Percentiles rank a stretch among this genome's conserved stretches.
Conservation (phyloP, 2,797 vertebrate genomes). For the Petrocephalus sullivani region DNA sequence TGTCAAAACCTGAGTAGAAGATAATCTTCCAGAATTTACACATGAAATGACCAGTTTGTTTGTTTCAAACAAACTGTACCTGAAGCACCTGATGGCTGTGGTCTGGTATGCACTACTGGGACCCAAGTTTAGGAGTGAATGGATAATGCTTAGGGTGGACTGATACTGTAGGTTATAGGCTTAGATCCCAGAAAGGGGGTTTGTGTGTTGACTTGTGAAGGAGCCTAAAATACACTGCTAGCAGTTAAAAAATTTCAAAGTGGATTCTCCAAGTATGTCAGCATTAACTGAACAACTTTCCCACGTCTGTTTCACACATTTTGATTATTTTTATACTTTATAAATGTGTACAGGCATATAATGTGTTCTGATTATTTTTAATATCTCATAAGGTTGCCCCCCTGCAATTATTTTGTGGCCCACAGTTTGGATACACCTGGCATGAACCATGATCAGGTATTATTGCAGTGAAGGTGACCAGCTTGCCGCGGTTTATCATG, state of each 20-base stretch:
- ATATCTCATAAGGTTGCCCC: background rate
- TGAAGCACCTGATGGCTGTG: background rate
- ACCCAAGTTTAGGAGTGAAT: background rate
- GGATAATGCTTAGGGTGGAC: background rate
- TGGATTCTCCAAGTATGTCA: background rate
- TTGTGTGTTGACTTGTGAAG: background rate
- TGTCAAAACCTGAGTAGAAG: background rate
- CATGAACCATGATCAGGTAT: background rate
- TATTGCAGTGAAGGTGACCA: background rate
- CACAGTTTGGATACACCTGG: background rate
- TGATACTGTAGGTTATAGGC: background rate
- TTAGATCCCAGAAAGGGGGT: background rate
- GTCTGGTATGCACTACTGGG: background rate
- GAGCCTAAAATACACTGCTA: background rate
- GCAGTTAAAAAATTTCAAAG: background rate
- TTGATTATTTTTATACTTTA: background rate
- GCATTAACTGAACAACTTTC: background rate
- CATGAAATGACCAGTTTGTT: background rate
- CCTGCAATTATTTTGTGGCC: background rate
- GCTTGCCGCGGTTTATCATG: slow-evolving; percentile 22
- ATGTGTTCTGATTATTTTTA: background rate
- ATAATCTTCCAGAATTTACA: background rate
- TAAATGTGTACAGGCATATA: background rate
- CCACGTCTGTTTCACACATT: background rate
- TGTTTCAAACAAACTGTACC: background rate